Evolutionary conservation across 2,797 vertebrate species (phyloP), one percentile per base, ranked within the genome.

Genomic region (Gallirallus australis): DNA sequence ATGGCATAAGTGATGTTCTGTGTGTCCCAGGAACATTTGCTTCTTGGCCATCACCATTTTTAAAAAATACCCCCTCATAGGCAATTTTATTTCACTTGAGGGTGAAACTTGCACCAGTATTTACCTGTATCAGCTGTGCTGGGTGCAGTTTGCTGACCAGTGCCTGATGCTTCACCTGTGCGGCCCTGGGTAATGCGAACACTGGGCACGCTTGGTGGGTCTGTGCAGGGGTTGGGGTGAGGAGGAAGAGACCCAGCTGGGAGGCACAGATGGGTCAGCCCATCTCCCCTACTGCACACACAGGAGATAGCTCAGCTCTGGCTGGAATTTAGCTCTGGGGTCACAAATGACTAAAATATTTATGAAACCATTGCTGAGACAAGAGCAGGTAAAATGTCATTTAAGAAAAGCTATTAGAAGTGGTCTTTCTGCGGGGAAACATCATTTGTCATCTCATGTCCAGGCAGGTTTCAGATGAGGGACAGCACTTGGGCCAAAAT

Each of bases 281-380:
- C 3, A 0, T 8, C 12, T 66, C 11, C 68, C 16, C 30, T 8
- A 3, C 23, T 1, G 1, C 17, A 9, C 15, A 8, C 0, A 0
- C 0, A 3, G 8, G 21, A 77, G 60, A 54, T 12, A 76, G 6
- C 21, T 15, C 82, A n/a, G 23, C 48, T 78, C 68, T 40, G 65
- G 33, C 88, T 77, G 33, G 31, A 59, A 72, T 71, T 75, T 35
- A 92, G 45, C 63, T 89, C 57, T 42, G 53, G 90, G 53, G n/a
- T 91, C 91, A 81, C 0, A 5, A 73, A 70, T n/a, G 24, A 70
- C 68, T 90, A 45, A 83, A 86, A 54, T 88, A 78, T 40, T 82
- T 82, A 84, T 31, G 35, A 92, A 70, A 56, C 47, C 48, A 28
- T 24, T 78, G 47, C 86, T 86, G 66, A 82, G 82, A 82, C 11